These are phyloP conservation scores for Mellivora capensis DNA, from an alignment of 2,113 vertebrate species.

Conservation along the genomic window DNA sequence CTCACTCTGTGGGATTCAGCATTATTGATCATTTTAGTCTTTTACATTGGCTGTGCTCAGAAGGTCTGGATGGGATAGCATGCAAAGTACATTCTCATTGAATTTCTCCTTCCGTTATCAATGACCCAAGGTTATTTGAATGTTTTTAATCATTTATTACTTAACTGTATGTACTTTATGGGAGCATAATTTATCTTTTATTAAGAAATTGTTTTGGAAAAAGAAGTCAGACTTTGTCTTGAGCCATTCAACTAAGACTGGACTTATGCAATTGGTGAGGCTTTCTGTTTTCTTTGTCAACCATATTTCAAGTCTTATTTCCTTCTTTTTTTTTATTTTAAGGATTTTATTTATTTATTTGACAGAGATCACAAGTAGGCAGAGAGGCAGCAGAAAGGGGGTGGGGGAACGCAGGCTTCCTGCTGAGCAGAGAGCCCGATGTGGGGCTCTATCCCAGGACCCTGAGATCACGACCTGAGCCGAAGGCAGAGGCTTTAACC, in stretches of 20 bases:
- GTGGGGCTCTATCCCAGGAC: too few species aligned
- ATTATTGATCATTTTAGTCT: conserved; percentile 53
- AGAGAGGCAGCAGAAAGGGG: too few species aligned
- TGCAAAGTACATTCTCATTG: conserved; percentile 61
- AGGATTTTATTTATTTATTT: too few species aligned
- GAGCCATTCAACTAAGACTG: background rate
- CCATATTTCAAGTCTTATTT: background rate
- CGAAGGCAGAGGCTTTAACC: too few species aligned
- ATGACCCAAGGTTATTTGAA: background rate
- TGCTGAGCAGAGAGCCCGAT: too few species aligned
- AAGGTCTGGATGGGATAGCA: conserved; percentile 46
- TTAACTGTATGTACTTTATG: background rate
- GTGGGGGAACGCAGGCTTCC: too few species aligned
- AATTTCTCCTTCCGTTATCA: conserved; percentile 24
- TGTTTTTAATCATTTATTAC: background rate
- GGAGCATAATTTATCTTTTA: background rate
- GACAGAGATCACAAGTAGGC: too few species aligned
- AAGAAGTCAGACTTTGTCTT: background rate
- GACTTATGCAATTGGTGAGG: background rate
- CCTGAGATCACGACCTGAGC: too few species aligned
- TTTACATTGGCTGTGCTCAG: conserved; percentile 63
- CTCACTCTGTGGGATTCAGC: conserved; percentile 25
- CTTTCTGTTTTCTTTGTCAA: background rate
- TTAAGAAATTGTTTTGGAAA: background rate
- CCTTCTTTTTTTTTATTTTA: background rate